phyloP scores from a whole-genome alignment of 1,140 invertebrate genomes.

The Diuraphis noxia region DNA sequence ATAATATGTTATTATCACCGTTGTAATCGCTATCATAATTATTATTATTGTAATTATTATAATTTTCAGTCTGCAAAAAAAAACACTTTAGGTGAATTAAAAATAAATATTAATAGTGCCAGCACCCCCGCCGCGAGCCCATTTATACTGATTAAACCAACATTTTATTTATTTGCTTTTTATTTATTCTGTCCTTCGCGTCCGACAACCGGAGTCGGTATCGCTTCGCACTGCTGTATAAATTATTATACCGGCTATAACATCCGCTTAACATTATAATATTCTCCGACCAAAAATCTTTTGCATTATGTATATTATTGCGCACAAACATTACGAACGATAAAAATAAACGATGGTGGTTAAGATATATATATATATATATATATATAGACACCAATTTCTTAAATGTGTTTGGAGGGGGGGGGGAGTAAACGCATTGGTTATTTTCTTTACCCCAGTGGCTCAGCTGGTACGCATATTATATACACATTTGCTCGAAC shows the following conservation, averaged over 20 bases:
- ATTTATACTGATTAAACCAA: conserved; percentile 48
- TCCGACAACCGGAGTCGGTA: not conserved
- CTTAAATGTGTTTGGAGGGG: too few species aligned
- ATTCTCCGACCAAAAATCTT: not conserved
- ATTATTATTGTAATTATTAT: not conserved
- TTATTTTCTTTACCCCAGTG: not conserved
- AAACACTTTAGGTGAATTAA: conserved; percentile 25
- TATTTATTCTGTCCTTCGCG: not conserved
- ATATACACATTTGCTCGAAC: too few species aligned
- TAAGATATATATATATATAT: not conserved
- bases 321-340: not conserved
- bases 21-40: not conserved
- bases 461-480: not conserved
- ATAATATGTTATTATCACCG: not conserved
- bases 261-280: conserved; percentile 1
- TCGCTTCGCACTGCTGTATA: not conserved
- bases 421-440: not conserved
- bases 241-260: not conserved
- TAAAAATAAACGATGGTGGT: conserved; percentile 11
- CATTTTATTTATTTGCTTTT: conserved; percentile 15
- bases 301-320: conserved; percentile 40
- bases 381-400: too few species aligned
- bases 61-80: not conserved
- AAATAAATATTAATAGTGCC: conserved; percentile 28
- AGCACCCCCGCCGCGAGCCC: not conserved